These are phyloP conservation scores for Columba guinea DNA, from an alignment of 2,797 vertebrate genomes.

Conservation along the genomic window DNA sequence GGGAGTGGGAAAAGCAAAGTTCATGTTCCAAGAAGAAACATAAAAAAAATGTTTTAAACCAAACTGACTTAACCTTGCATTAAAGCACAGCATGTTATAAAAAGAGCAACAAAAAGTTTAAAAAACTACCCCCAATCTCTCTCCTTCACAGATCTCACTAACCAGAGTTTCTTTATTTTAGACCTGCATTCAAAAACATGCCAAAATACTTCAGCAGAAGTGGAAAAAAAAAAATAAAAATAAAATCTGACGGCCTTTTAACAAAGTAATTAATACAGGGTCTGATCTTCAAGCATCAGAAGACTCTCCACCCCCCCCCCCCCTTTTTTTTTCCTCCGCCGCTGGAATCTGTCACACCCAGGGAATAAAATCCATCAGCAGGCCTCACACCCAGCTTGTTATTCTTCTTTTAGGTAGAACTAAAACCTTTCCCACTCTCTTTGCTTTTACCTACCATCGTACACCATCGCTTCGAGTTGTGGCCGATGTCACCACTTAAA, in stretches of 20 bases:
- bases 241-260: not conserved
- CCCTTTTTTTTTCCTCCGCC: too few species aligned
- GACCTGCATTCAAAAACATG: not conserved
- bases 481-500: not conserved
- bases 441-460: rapidly evolving
- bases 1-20: not conserved
- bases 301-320: rapidly evolving
- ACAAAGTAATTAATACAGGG: not conserved
- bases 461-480: rapidly evolving
- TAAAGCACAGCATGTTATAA: not conserved
- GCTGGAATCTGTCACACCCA: conserved; percentile 33
- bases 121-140: not conserved
- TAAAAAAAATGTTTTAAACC: not conserved
- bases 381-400: not conserved
- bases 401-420: not conserved
- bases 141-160: not conserved
- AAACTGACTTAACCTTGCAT: not conserved
- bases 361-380: not conserved
- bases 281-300: not conserved
- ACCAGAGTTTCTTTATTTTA: not conserved
- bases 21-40: not conserved
- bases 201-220: not conserved
- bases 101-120: not conserved
- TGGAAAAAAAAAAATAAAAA: not conserved
- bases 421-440: not conserved